Evolutionary conservation across 2,797 vertebrate genomes (phyloP).

Genomic region (Champsocephalus gunnari): DNA sequence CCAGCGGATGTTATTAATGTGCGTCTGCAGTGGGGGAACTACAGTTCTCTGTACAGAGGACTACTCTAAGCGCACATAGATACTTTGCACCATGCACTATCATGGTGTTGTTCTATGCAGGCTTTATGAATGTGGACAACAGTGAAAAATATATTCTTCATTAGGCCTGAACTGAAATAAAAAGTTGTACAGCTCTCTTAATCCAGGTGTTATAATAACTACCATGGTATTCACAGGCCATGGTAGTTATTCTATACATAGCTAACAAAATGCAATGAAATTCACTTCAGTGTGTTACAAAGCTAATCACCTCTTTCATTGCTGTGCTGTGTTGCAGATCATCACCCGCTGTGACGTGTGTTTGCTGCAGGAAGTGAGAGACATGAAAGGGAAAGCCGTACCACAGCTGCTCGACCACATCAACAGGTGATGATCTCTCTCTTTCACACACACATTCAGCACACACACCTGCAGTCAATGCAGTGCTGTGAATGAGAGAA

Average conservation of each 20-base stretch:
- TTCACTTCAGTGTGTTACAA: neutral
- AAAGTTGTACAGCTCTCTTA: neutral
- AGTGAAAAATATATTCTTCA: no score
- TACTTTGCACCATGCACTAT: no score
- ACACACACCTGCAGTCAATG: neutral
- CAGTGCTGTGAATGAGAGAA: neutral
- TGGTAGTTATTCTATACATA: no score
- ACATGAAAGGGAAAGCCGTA: conserved; percentile 78
- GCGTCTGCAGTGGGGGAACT: no score
- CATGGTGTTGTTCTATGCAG: no score
- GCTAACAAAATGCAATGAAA: neutral
- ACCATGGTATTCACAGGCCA: neutral
- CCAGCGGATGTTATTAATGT: no score
- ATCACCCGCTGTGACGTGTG: conserved; percentile 85
- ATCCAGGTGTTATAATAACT: neutral
- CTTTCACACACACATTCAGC: neutral
- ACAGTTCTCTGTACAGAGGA: no score
- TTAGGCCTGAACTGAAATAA: no score
- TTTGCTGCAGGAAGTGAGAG: conserved; percentile 87
- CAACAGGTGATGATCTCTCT: conserved; percentile 73
- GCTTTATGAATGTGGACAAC: no score
- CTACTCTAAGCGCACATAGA: no score
- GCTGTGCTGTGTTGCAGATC: conserved; percentile 75
- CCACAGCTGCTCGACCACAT: conserved; percentile 71
- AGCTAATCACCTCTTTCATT: neutral